phyloP scores from a whole-genome alignment of 2,113 vertebrate genomes.

The Clarias macrocephalus region DNA sequence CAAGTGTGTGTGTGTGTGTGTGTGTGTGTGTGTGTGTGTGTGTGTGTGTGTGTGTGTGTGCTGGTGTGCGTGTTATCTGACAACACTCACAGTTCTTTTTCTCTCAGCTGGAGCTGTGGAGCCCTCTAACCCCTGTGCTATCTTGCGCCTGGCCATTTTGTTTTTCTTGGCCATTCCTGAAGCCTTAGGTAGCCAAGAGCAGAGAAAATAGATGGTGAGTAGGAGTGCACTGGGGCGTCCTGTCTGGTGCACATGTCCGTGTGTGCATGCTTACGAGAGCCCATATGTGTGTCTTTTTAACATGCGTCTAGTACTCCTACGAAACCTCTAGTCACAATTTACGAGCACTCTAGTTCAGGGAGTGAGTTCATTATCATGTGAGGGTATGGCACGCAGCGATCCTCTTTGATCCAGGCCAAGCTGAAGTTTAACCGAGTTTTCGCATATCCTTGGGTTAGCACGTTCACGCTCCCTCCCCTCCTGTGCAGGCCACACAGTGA shows the following conservation, averaged over 20 bases:
- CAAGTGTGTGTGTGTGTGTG: background rate
- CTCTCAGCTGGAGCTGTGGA: conserved; percentile 42
- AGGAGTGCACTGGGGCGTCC: conserved; percentile 39
- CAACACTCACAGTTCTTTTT: conserved; percentile 11
- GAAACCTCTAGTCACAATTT: conserved; percentile 43
- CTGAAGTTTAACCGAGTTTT: conserved; percentile 6
- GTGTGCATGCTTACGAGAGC: conserved; percentile 13
- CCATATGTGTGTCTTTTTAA: conserved; percentile 18
- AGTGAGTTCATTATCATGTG: conserved; percentile 53
- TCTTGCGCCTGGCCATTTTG: conserved; percentile 50
- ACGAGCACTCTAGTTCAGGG: conserved; percentile 49
- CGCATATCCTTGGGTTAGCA: background rate
- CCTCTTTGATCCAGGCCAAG: conserved; percentile 47
- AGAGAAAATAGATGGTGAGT: conserved; percentile 49
- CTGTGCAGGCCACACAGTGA: conserved; percentile 13
- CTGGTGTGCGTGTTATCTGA: conserved; percentile 24
- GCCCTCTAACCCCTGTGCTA: conserved; percentile 50
- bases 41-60: conserved; percentile 17
- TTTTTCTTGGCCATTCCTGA: conserved; percentile 59
- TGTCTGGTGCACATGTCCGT: conserved; percentile 46
- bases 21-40: background rate
- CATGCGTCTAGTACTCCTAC: conserved; percentile 3
- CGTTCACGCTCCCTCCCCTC: background rate
- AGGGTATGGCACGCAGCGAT: conserved; percentile 28
- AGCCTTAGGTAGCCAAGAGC: conserved; percentile 55